Evolutionary conservation across 2,113 vertebrate species (phyloP), one percentile per base, ranked within the genome.

Genomic region (Callithrix jacchus): DNA sequence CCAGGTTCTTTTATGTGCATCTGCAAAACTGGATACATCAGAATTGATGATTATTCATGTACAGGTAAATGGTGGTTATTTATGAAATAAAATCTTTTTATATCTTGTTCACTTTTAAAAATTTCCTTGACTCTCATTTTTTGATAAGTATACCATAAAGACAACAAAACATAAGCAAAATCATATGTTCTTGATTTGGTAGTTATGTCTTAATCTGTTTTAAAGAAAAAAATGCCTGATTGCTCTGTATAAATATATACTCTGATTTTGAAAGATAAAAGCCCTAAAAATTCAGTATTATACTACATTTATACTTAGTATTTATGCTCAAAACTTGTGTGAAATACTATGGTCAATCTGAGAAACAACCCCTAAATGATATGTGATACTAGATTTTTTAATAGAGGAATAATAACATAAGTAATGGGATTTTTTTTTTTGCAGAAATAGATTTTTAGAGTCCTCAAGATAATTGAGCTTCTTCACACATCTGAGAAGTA

Each of bases 41-140:
- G 99, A 96, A 99, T 99, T 81, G 99, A 99, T 97, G 99, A 99
- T 97, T 99, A 99, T 89, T 99, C 99, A 1, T 99, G 99, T 96
- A 99, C 99, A 99, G 99, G 99, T 99, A 99, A 99, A 97, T 80
- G 18, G 2, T 58, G 8, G 21, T 3, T 87, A 0, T 73, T 89
- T 42, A 6, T 89, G 45, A 93, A 97, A 74, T 17, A 10, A 87
- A 93, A 10, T 86, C 5, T 54, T 80, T 54, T 30, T 74, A 1
- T 92, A 56, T 40, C 91, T 92, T 87, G 54, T 80, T 94, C 91
- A 80, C 30, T 93, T n/a, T 93, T 82, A 37, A 82, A 73, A 32
- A 4, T 66, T 92, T 70, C 8, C 79, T 76, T 40, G 20, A 71
- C 5, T 76, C 9, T 92, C 11, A 12, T 52, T 58, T 42, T 95